These are phyloP conservation scores for Platichthys stellatus DNA, from an alignment of 2,113 vertebrate species.

Conservation along the genomic window DNA sequence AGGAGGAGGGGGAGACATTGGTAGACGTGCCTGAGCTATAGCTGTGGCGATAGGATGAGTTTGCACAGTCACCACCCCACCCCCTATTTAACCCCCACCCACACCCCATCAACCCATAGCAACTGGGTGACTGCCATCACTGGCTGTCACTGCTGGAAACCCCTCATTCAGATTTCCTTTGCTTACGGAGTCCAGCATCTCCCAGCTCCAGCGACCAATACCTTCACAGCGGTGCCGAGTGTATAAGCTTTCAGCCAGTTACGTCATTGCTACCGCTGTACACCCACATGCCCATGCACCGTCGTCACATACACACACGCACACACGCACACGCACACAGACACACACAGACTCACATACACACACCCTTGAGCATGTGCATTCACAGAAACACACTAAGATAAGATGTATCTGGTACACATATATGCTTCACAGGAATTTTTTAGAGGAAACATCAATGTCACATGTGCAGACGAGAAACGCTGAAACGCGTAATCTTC, in stretches of 20 bases:
- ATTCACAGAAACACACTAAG: conserved; percentile 19
- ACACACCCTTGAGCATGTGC: conserved; percentile 1
- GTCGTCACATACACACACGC: conserved; percentile 29
- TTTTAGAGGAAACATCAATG: conserved; percentile 28
- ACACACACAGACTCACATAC: conserved; percentile 1
- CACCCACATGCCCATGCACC: conserved; percentile 45
- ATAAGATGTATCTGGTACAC: not conserved
- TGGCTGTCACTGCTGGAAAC: conserved; percentile 42
- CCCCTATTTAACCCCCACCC: conserved; percentile 39
- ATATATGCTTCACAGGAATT: conserved; percentile 6
- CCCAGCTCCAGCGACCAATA: conserved; percentile 24
- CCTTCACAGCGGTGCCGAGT: conserved; percentile 12
- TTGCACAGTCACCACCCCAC: conserved; percentile 63
- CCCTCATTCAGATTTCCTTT: conserved; percentile 55
- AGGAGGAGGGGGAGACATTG: conserved; percentile 27
- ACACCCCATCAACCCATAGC: conserved; percentile 46
- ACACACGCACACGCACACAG: not conserved
- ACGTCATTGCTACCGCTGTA: conserved; percentile 69
- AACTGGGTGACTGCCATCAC: conserved; percentile 49
- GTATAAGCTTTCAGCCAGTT: conserved; percentile 54
- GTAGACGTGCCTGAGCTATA: conserved; percentile 50
- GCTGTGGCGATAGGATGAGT: conserved; percentile 56
- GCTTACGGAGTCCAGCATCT: conserved; percentile 4
- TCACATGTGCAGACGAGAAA: not conserved
- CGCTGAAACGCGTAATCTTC: conserved; percentile 9